Conservation (phyloP, 2,113 vertebrate genomes). For the Sprattus sprattus region DNA sequence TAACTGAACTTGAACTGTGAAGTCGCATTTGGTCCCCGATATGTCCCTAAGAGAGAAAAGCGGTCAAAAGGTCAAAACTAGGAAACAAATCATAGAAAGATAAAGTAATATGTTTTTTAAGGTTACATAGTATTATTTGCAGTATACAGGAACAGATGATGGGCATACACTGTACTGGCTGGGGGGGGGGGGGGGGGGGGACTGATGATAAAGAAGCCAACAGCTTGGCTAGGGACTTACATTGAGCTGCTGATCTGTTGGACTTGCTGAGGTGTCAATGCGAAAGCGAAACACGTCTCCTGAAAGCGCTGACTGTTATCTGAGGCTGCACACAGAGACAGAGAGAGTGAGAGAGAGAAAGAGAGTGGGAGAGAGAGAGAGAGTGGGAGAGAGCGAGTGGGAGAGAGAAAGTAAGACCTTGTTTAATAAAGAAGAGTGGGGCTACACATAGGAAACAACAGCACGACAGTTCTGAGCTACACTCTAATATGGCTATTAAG, state of each 20-base stretch:
- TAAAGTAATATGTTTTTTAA: background rate
- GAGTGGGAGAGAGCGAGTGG: background rate
- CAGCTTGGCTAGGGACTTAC: constrained; percentile 71
- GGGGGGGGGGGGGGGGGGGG: no score
- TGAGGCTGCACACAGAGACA: constrained; percentile 74
- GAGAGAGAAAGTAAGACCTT: background rate
- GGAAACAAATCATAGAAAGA: background rate
- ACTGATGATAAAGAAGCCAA: background rate
- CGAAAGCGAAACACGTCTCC: constrained; percentile 97
- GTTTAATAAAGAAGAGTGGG: background rate
- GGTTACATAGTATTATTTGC: background rate
- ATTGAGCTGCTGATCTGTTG: constrained; percentile 99
- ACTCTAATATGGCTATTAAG: background rate
- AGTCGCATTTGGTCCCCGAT: constrained; percentile 99
- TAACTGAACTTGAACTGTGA: constrained; percentile 98
- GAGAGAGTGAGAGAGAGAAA: background rate
- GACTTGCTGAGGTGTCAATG: constrained; percentile 96
- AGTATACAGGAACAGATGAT: background rate
- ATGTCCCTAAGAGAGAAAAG: constrained; percentile 84
- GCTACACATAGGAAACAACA: background rate
- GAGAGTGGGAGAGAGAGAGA: background rate
- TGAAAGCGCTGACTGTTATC: constrained; percentile 98
- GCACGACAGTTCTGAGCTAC: background rate
- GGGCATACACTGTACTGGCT: background rate
- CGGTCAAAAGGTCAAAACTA: constrained; percentile 41